Conservation (phyloP, 2,797 vertebrate species). For the Labeo calbasu region DNA sequence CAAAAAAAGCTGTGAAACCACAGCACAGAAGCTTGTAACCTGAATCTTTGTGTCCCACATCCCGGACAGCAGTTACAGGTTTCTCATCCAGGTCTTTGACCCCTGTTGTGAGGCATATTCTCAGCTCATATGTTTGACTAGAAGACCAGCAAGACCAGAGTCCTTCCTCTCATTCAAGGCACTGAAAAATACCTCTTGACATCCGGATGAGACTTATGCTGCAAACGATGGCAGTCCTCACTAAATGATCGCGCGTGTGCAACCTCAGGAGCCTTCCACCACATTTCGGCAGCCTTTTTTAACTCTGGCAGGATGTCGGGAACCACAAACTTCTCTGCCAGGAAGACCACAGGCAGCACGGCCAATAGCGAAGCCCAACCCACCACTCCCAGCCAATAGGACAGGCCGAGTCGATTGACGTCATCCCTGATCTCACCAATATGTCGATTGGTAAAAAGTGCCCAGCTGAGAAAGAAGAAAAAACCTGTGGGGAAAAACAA, state of each 20-base stretch:
- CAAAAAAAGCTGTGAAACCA: neutral
- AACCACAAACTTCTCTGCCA: slow-evolving; percentile 71
- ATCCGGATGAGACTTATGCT: slow-evolving; percentile 20
- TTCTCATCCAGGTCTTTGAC: neutral
- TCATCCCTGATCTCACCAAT: slow-evolving; percentile 69
- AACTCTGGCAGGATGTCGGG: slow-evolving; percentile 74
- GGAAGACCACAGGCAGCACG: slow-evolving; percentile 63
- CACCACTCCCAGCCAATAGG: slow-evolving; percentile 75
- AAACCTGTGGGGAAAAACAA: slow-evolving; percentile 70
- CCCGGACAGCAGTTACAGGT: neutral
- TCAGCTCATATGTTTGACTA: neutral
- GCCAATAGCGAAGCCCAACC: slow-evolving; percentile 74
- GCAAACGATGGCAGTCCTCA: slow-evolving; percentile 43
- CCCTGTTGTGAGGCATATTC: neutral
- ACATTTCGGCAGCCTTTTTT: slow-evolving; percentile 64
- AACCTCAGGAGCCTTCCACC: slow-evolving; percentile 56
- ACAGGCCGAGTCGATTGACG: slow-evolving; percentile 71
- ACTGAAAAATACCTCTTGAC: slow-evolving; percentile 61
- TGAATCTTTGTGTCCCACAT: neutral
- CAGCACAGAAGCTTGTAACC: neutral
- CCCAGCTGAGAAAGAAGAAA: slow-evolving; percentile 82
- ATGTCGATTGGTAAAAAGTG: slow-evolving; percentile 78
- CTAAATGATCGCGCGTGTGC: slow-evolving; percentile 57
- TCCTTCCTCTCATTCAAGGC: slow-evolving; percentile 58
- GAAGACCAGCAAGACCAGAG: neutral